Percentiles rank a stretch among this genome's conserved stretches.
These are phyloP conservation scores for Solenodon paradoxus DNA, from an alignment of 2,113 vertebrate genomes.

Conservation along the genomic window DNA sequence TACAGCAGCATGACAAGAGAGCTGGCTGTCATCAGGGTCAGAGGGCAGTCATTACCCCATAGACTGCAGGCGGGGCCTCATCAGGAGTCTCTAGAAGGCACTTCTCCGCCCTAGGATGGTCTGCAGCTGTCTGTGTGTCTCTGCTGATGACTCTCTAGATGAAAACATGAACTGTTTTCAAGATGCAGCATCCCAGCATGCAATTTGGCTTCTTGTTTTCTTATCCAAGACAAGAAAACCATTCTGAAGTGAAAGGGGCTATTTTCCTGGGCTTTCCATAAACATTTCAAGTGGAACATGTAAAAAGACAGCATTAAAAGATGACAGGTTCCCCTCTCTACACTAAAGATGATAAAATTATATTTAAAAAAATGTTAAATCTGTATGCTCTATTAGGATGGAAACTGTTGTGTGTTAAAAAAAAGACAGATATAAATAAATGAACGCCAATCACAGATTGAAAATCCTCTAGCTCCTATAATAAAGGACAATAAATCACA, in stretches of 20 bases:
- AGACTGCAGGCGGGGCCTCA: slow-evolving; percentile 57
- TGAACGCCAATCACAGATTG: not conserved
- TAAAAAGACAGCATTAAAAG: not conserved
- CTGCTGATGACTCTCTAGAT: slow-evolving; percentile 38
- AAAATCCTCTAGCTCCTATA: slow-evolving; percentile 46
- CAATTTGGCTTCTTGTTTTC: slow-evolving; percentile 25
- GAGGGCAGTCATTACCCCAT: slow-evolving; percentile 78
- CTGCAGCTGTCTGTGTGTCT: slow-evolving; percentile 70
- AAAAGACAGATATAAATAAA: slow-evolving; percentile 9
- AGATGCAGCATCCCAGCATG: not conserved
- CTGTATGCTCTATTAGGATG: not conserved
- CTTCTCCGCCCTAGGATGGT: slow-evolving; percentile 49
- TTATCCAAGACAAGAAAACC: not conserved
- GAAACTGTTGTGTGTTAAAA: not conserved
- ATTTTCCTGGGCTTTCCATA: not conserved
- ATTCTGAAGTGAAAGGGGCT: slow-evolving; percentile 7
- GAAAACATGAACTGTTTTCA: slow-evolving; percentile 64
- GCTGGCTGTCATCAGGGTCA: slow-evolving; percentile 79
- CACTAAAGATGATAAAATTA: not conserved
- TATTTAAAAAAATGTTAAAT: slow-evolving; percentile 21
- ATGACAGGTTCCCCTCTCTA: not conserved
- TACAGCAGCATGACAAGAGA: slow-evolving; percentile 77
- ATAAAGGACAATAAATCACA: slow-evolving; percentile 54
- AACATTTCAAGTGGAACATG: not conserved
- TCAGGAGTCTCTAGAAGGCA: slow-evolving; percentile 71